phyloP scores from a whole-genome alignment of 2,888 invertebrate genomes.

The Octonoba sinensis region DNA sequence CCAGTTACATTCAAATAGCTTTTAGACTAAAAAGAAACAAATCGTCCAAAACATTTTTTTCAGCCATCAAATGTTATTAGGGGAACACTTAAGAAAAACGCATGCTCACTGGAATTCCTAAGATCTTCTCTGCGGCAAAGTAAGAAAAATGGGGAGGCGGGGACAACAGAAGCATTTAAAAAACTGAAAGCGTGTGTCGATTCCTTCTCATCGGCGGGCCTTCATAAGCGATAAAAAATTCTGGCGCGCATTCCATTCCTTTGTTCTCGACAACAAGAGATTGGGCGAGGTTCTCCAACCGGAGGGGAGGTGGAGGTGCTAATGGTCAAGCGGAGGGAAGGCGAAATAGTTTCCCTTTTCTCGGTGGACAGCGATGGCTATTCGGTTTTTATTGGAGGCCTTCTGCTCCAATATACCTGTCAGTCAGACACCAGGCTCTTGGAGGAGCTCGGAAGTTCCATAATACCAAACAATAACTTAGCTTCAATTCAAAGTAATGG shows the following conservation, averaged over 20 bases:
- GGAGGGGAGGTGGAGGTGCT: conserved; percentile 33
- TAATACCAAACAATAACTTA: conserved; percentile 65
- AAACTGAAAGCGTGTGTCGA: conserved; percentile 52
- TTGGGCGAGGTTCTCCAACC: neutral
- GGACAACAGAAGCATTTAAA: conserved; percentile 21
- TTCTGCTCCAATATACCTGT: conserved; percentile 62
- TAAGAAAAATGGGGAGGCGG: conserved; percentile 1
- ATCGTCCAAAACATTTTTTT: too few relatives aligned
- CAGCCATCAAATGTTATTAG: too few relatives aligned
- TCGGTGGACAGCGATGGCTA: conserved; percentile 35
- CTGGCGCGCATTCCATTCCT: conserved; percentile 57
- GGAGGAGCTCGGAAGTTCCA: conserved; percentile 40
- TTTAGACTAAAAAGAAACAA: too few relatives aligned
- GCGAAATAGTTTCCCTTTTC: conserved; percentile 57
- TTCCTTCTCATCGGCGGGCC: conserved; percentile 54
- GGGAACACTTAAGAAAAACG: too few relatives aligned
- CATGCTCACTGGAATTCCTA: too few relatives aligned
- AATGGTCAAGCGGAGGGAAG: conserved; percentile 55
- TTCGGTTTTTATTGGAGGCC: conserved; percentile 63
- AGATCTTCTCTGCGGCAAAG: neutral
- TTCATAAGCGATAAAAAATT: conserved; percentile 60
- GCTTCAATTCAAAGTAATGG: conserved; percentile 65
- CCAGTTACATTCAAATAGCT: too few relatives aligned
- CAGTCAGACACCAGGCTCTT: conserved; percentile 48
- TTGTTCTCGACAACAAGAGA: conserved; percentile 21